Conservation (phyloP, 1,140 invertebrate species). For the Adoxophyes honmai region DNA sequence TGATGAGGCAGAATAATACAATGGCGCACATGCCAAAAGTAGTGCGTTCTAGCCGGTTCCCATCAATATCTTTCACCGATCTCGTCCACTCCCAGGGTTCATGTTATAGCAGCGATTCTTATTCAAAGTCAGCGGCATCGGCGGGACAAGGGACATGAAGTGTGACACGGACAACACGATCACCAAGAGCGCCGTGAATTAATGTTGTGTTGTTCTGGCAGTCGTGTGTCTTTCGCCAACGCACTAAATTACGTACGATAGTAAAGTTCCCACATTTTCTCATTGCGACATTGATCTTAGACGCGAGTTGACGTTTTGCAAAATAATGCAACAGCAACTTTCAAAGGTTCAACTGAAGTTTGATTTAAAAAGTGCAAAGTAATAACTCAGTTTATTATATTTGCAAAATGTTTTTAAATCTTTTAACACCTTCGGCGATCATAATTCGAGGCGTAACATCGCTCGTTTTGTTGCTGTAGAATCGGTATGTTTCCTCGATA, state of each 20-base stretch:
- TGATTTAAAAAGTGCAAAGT: too few species aligned
- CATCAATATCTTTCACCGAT: slow-evolving; percentile 11
- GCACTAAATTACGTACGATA: slow-evolving; percentile 9
- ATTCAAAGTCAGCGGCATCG: slow-evolving; percentile 6
- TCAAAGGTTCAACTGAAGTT: too few species aligned
- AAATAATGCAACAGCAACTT: too few species aligned
- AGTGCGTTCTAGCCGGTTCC: background rate
- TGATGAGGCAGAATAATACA: background rate
- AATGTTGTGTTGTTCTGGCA: slow-evolving; percentile 15
- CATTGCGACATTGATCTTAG: background rate
- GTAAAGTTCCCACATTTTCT: slow-evolving; percentile 13
- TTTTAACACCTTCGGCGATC: slow-evolving; percentile 18
- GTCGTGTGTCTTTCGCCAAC: slow-evolving; percentile 1
- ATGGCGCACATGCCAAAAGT: background rate
- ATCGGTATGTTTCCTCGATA: slow-evolving; percentile 50
- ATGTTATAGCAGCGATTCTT: background rate
- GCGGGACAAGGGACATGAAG: slow-evolving; percentile 21
- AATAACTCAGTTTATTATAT: too few species aligned
- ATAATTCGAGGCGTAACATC: slow-evolving; percentile 31
- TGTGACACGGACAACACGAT: slow-evolving; percentile 21
- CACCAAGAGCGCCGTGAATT: slow-evolving; percentile 10
- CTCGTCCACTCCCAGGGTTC: background rate
- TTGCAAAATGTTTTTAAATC: too few species aligned
- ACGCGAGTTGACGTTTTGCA: background rate
- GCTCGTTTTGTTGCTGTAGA: slow-evolving; percentile 33